Evolutionary conservation across 35 echinoderm and acorn worm species (phyloP).

Genomic region (Diadema setosum): DNA sequence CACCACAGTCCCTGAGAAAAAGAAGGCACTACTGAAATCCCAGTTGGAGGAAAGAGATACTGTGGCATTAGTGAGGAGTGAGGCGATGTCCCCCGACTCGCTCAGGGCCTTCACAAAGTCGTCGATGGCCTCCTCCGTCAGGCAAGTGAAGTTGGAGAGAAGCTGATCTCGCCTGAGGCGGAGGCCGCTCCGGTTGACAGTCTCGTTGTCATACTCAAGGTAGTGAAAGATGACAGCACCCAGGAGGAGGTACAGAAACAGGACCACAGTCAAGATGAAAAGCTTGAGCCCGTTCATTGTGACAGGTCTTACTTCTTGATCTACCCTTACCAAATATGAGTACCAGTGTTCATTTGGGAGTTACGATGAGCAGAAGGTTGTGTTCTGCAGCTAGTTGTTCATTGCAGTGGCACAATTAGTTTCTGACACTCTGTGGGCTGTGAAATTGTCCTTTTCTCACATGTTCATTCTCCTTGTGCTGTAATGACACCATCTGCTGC

Average conservation of each 20-base stretch:
- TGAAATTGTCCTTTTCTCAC: no score
- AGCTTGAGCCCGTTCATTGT: constrained; percentile 77
- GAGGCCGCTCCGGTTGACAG: background rate
- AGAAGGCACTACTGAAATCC: constrained; percentile 91
- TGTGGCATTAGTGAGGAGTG: constrained; percentile 10
- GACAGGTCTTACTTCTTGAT: background rate
- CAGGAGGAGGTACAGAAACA: constrained; percentile 77
- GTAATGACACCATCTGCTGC: no score
- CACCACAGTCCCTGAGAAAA: constrained; percentile 90
- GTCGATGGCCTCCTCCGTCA: background rate
- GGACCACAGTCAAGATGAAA: constrained; percentile 42
- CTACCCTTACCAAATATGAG: background rate
- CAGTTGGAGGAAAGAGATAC: constrained; percentile 57
- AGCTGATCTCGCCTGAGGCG: background rate
- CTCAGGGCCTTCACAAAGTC: background rate
- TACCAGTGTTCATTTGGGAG: no score
- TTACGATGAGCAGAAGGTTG: no score
- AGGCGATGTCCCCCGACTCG: background rate
- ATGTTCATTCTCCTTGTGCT: no score
- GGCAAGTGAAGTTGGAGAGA: constrained; percentile 7
- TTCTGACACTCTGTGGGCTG: no score
- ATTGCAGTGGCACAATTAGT: no score
- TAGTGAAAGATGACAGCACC: constrained; percentile 62
- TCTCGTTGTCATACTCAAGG: constrained; percentile 49
- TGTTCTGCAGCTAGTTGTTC: no score